A percentile compares a stretch with the other conserved stretches of the same genome.
These are phyloP conservation scores for Morelia viridis DNA, from an alignment of 2,797 vertebrate species.

Conservation along the genomic window DNA sequence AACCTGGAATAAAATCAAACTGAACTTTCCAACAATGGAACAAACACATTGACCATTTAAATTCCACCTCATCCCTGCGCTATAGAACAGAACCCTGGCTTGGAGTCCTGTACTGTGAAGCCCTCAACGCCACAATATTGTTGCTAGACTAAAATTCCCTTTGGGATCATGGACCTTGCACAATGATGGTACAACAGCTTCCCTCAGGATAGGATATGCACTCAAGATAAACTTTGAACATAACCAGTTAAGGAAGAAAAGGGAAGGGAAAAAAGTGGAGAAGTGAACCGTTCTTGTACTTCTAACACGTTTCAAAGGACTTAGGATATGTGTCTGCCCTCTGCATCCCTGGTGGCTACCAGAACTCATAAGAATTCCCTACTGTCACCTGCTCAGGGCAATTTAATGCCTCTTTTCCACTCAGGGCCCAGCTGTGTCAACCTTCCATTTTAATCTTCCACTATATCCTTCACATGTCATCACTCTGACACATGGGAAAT, in stretches of 20 bases:
- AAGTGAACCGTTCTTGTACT: neutral
- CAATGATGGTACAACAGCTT: neutral
- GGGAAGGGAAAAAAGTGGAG: neutral
- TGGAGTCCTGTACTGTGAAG: neutral
- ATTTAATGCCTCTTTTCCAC: neutral
- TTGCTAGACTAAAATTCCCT: neutral
- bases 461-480: neutral
- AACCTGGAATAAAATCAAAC: neutral
- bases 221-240: neutral
- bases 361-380: neutral
- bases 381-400: neutral
- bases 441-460: neutral
- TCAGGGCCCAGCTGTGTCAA: neutral
- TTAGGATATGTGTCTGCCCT: neutral
- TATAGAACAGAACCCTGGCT: neutral
- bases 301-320: neutral
- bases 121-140: neutral
- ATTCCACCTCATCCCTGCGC: neutral
- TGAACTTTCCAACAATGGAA: neutral
- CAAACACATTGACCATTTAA: neutral
- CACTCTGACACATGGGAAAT: neutral
- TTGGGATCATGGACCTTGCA: neutral
- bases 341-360: neutral
- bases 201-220: neutral
- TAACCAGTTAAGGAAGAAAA: neutral